These are phyloP conservation scores for Philaenus spumarius DNA, from an alignment of 1,140 invertebrate species.

Conservation along the genomic window DNA sequence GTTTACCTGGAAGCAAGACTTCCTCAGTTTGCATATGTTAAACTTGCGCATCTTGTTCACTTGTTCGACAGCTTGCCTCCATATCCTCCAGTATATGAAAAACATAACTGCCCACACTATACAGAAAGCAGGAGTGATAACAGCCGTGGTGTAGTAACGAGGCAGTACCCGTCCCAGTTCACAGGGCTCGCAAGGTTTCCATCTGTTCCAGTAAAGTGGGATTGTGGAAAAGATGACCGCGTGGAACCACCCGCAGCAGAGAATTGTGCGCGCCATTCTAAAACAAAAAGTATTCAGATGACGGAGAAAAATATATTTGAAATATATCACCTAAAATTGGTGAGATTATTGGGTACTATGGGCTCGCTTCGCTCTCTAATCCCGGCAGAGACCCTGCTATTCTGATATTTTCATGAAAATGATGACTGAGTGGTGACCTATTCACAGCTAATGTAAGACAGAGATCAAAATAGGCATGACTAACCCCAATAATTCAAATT, in stretches of 20 bases:
- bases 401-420: too few relatives aligned
- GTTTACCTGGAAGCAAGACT: slow-evolving; percentile 42
- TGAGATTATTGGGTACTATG: too few relatives aligned
- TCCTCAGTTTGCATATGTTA: slow-evolving; percentile 43
- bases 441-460: too few relatives aligned
- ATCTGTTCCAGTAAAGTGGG: slow-evolving; percentile 66
- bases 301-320: too few relatives aligned
- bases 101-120: slow-evolving; percentile 64
- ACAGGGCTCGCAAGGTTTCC: slow-evolving; percentile 46
- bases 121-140: slow-evolving; percentile 59
- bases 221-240: slow-evolving; percentile 54
- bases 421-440: too few relatives aligned
- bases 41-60: slow-evolving; percentile 51
- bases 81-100: slow-evolving; percentile 65
- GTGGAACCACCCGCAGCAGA: slow-evolving; percentile 53
- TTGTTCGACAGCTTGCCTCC: slow-evolving; percentile 60
- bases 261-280: slow-evolving; percentile 49
- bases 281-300: too few relatives aligned
- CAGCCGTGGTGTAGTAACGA: slow-evolving; percentile 52
- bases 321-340: too few relatives aligned
- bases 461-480: too few relatives aligned
- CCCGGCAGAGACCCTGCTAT: too few relatives aligned
- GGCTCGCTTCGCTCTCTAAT: too few relatives aligned
- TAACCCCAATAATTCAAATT: too few relatives aligned
- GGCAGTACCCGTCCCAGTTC: slow-evolving; percentile 46